Conservation (phyloP, 1,140 invertebrate genomes). For the Rhagoletis zephyria region DNA sequence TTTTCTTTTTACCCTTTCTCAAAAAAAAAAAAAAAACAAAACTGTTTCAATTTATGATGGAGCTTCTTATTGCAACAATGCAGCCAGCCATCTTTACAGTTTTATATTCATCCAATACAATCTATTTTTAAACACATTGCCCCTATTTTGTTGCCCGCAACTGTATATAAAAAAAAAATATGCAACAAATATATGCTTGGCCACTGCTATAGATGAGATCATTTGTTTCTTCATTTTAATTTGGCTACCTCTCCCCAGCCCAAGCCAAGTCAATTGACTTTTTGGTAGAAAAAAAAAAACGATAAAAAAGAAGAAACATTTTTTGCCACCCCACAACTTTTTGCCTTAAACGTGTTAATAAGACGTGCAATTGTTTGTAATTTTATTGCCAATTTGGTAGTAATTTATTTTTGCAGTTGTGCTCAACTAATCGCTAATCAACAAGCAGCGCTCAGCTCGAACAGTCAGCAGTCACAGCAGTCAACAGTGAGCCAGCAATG, state of each 20-base stretch:
- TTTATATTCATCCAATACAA: no score
- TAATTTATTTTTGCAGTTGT: constrained; percentile 45
- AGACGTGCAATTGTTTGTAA: constrained; percentile 51
- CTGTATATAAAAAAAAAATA: neutral
- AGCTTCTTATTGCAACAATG: no score
- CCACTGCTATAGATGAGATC: neutral
- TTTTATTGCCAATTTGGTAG: constrained; percentile 51
- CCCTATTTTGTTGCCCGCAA: neutral
- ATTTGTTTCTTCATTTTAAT: constrained; percentile 20
- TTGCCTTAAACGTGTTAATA: constrained; percentile 48
- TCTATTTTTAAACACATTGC: neutral
- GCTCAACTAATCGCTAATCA: constrained; percentile 49
- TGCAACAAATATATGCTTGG: neutral
- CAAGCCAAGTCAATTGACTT: constrained; percentile 8
- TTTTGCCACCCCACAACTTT: neutral
- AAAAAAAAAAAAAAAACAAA: no score
- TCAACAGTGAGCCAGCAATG: neutral
- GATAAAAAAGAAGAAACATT: neutral
- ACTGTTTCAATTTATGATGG: no score
- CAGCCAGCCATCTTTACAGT: no score
- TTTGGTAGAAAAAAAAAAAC: neutral
- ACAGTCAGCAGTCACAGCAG: neutral
- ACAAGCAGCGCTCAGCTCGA: neutral
- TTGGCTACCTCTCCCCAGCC: neutral
- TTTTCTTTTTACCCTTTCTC: no score